phyloP scores from a whole-genome alignment of 1,140 invertebrate species.

The Steinernema khuongi region DNA sequence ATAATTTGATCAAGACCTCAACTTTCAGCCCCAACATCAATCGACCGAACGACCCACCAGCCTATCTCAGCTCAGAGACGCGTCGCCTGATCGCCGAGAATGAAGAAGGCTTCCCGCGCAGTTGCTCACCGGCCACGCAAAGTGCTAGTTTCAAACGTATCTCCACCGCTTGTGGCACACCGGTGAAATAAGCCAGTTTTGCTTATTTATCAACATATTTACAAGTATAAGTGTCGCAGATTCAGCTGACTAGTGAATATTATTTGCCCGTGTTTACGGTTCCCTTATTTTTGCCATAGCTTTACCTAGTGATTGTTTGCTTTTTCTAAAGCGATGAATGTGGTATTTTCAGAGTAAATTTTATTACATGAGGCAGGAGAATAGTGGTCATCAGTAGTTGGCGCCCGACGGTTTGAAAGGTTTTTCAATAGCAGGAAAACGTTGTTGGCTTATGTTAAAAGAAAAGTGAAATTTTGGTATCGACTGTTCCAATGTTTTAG shows the following conservation, averaged over 20 bases:
- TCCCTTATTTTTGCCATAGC: neutral
- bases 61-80: conserved; percentile 45
- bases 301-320: too few species aligned
- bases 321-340: too few species aligned
- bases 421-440: too few species aligned
- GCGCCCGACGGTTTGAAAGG: too few species aligned
- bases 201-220: neutral
- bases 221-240: too few species aligned
- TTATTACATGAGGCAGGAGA: too few species aligned
- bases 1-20: conserved; percentile 21
- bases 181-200: conserved; percentile 25
- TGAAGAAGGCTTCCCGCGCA: conserved; percentile 27
- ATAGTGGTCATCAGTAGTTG: too few species aligned
- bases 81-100: conserved; percentile 35
- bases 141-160: conserved; percentile 33
- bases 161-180: conserved; percentile 29
- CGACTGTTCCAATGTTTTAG: too few species aligned
- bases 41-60: conserved; percentile 27
- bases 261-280: neutral
- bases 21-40: conserved; percentile 21
- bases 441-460: too few species aligned
- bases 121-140: conserved; percentile 25
- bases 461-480: too few species aligned
- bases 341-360: too few species aligned
- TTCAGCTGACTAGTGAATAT: neutral